These are phyloP conservation scores for Coptotermes formosanus DNA, from an alignment of 1,140 invertebrate species.

Conservation along the genomic window DNA sequence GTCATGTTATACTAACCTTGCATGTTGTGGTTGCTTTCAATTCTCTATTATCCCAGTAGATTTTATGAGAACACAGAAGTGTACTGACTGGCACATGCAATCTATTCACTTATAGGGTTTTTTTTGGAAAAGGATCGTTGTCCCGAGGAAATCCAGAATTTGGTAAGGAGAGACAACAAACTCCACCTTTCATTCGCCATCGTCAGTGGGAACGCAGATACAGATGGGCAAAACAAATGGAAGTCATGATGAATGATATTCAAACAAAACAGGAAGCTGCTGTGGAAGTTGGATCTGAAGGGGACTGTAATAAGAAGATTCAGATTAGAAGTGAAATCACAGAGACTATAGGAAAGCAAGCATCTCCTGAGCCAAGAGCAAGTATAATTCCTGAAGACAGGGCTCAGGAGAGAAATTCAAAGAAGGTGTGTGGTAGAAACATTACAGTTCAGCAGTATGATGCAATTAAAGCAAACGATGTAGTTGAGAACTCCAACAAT, in stretches of 20 bases:
- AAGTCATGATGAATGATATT: not conserved
- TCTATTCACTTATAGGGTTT: constrained; percentile 52
- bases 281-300: not conserved
- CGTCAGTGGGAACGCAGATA: constrained; percentile 57
- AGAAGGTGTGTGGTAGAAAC: not conserved
- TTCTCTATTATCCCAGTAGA: constrained; percentile 22
- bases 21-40: not conserved
- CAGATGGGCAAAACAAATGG: constrained; percentile 54
- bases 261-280: not conserved
- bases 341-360: not conserved
- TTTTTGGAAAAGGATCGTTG: constrained; percentile 69
- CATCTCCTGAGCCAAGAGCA: not conserved
- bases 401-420: not conserved
- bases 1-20: too few relatives aligned
- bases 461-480: not conserved
- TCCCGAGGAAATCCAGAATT: constrained; percentile 60
- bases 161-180: constrained; percentile 45
- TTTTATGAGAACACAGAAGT: not conserved
- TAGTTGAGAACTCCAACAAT: not conserved
- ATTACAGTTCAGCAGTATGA: not conserved
- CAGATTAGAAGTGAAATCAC: not conserved
- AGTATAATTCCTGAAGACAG: not conserved
- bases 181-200: constrained; percentile 52
- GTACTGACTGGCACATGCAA: too few relatives aligned
- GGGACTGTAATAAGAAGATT: not conserved